A percentile compares a stretch with the other conserved stretches of the same genome.
These are phyloP conservation scores for Poeciliopsis turneri DNA, from an alignment of 2,797 vertebrate species.

Conservation along the genomic window DNA sequence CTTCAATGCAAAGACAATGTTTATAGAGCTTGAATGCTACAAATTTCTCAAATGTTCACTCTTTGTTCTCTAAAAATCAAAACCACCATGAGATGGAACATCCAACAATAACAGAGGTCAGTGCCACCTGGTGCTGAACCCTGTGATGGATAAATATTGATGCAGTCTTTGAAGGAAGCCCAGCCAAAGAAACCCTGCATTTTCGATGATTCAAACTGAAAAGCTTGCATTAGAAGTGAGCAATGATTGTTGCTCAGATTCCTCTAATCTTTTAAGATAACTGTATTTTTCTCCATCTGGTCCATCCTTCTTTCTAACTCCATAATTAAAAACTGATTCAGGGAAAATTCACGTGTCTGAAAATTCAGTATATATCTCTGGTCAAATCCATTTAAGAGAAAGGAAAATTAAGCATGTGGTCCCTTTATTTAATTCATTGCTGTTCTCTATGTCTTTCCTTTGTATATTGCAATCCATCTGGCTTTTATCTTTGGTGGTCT, in stretches of 20 bases:
- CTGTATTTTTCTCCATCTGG: conserved; percentile 12
- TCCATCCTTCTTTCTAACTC: neutral
- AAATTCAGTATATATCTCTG: neutral
- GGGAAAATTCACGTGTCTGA: conserved; percentile 15
- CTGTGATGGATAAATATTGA: conserved; percentile 64
- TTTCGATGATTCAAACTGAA: conserved; percentile 4
- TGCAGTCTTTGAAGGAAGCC: conserved; percentile 54
- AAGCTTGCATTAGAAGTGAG: conserved; percentile 14
- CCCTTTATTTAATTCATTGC: conserved; percentile 28
- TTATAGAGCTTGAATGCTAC: conserved; percentile 8
- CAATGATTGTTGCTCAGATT: conserved; percentile 35
- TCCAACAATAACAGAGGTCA: conserved; percentile 54
- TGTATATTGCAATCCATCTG: conserved; percentile 22
- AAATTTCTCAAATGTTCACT: conserved; percentile 20
- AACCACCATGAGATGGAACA: conserved; percentile 35
- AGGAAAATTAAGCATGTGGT: conserved; percentile 60
- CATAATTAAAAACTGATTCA: conserved; percentile 21
- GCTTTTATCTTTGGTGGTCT: conserved; percentile 42
- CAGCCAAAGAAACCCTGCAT: conserved; percentile 3
- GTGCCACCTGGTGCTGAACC: conserved; percentile 43
- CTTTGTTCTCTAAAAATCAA: conserved; percentile 60
- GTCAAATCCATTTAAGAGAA: neutral
- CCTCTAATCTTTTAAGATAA: conserved; percentile 33
- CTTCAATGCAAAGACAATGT: neutral
- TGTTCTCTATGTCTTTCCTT: conserved; percentile 21